Conservation (phyloP, 2,113 vertebrate species). For the Todiramphus saurophagus region DNA sequence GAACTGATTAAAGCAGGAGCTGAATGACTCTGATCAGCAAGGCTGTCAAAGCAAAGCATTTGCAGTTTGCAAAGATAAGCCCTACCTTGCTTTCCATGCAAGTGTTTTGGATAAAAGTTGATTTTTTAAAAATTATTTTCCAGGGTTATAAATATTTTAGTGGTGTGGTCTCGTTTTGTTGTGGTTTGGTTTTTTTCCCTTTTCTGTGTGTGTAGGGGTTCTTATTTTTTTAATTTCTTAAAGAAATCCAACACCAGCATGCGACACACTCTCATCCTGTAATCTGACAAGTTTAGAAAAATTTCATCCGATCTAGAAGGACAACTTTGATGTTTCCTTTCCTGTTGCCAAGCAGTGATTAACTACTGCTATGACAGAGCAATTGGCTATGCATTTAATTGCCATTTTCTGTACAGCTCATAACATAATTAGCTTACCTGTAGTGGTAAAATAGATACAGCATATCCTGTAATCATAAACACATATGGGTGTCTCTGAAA, state of each 20-base stretch:
- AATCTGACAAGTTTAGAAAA: background rate
- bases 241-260: background rate
- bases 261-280: background rate
- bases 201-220: background rate
- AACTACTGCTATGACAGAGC: background rate
- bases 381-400: background rate
- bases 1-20: background rate
- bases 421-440: background rate
- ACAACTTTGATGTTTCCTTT: background rate
- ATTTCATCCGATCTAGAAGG: background rate
- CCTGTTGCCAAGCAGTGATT: background rate
- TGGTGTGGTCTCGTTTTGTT: background rate
- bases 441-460: background rate
- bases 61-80: background rate
- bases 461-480: background rate
- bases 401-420: background rate
- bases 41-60: background rate
- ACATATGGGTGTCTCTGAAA: background rate
- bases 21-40: background rate
- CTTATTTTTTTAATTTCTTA: background rate
- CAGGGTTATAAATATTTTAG: background rate
- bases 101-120: background rate
- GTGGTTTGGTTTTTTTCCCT: background rate
- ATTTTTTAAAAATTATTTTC: background rate
- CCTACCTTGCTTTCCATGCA: background rate